Evolutionary conservation across 2,113 vertebrate genomes (phyloP).

Genomic region (Dicerorhinus sumatrensis): DNA sequence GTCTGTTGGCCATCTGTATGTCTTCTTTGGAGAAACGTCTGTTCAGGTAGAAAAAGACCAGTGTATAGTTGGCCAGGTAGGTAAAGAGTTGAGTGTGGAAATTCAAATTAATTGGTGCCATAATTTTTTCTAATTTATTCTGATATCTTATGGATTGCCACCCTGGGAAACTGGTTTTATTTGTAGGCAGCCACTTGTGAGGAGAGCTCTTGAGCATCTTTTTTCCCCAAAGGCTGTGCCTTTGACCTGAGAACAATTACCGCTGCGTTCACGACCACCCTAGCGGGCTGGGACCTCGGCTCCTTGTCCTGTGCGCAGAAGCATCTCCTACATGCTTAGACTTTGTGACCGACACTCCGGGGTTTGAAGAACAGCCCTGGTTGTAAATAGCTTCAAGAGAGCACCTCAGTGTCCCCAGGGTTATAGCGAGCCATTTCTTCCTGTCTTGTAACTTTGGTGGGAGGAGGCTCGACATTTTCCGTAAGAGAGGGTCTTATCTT

Average conservation of each 20-base stretch:
- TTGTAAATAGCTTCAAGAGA: conserved; percentile 1
- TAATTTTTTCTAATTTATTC: not conserved
- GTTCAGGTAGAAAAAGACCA: not conserved
- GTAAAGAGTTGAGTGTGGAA: not conserved
- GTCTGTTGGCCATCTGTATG: too few relatives aligned
- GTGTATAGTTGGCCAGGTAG: not conserved
- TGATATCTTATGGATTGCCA: not conserved
- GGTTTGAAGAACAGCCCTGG: not conserved
- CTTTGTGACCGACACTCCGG: not conserved
- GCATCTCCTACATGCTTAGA: not conserved
- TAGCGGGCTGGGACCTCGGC: fast-evolving
- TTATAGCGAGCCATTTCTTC: not conserved
- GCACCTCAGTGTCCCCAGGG: not conserved
- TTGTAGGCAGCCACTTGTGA: not conserved
- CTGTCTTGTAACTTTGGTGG: conserved; percentile 5
- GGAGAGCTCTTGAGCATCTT: not conserved
- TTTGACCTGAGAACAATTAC: not conserved
- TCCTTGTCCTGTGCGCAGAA: not conserved
- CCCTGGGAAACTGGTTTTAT: not conserved
- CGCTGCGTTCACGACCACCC: fast-evolving
- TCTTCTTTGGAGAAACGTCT: too few relatives aligned
- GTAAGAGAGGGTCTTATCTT: not conserved
- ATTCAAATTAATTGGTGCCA: not conserved
- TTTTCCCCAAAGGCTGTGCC: not conserved
- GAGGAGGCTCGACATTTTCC: not conserved